Conservation (phyloP, 2,797 vertebrate species). For the Discoglossus pictus region DNA sequence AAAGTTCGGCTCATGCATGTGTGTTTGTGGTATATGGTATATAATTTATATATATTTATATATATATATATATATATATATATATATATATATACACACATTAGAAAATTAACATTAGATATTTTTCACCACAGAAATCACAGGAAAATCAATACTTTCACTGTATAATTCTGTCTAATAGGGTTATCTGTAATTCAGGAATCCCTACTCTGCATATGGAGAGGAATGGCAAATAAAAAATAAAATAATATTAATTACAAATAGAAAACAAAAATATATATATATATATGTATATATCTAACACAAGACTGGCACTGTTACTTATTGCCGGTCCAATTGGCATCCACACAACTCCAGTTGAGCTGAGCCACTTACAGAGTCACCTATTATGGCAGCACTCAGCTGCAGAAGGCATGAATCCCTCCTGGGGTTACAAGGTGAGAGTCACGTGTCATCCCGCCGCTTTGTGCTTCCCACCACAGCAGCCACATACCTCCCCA, state of each 20-base stretch:
- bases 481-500: conserved; percentile 94
- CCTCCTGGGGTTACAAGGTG: conserved; percentile 65
- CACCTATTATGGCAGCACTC: conserved; percentile 15
- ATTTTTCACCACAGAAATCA: too few species aligned
- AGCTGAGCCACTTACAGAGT: conserved; percentile 22
- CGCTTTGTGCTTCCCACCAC: conserved; percentile 97
- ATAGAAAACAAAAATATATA: conserved; percentile 37
- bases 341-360: conserved; percentile 25
- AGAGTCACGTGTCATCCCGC: conserved; percentile 82
- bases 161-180: neutral
- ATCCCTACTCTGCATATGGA: conserved; percentile 14
- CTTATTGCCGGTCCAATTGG: conserved; percentile 43
- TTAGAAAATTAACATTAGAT: too few species aligned
- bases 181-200: neutral
- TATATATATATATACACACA: too few species aligned
- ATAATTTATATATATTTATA: too few species aligned
- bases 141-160: too few species aligned
- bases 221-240: conserved; percentile 49
- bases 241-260: conserved; percentile 52
- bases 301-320: conserved; percentile 49
- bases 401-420: conserved; percentile 76
- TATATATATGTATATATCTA: conserved; percentile 44
- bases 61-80: too few species aligned
- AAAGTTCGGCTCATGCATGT: too few species aligned
- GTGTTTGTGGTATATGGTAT: too few species aligned